A percentile compares a stretch with the other conserved stretches of the same genome.
phyloP scores from a whole-genome alignment of 2,113 vertebrate species.

The Prionailurus viverrinus region DNA sequence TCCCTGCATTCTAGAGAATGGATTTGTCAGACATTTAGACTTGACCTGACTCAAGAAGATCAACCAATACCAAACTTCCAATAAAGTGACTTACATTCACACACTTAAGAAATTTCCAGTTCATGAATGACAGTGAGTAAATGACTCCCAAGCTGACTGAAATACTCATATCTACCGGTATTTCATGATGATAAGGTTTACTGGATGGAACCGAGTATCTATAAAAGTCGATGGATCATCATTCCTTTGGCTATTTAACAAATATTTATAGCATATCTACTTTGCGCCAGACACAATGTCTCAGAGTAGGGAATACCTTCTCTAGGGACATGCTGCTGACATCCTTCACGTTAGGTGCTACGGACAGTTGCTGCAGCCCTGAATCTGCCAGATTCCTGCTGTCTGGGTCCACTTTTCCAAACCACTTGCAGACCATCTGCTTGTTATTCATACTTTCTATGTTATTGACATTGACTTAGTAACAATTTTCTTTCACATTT shows the following conservation, averaged over 20 bases:
- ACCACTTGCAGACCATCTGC: neutral
- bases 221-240: neutral
- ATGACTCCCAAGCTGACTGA: neutral
- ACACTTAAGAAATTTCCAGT: neutral
- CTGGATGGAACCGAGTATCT: neutral
- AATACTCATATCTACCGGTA: neutral
- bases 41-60: neutral
- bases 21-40: neutral
- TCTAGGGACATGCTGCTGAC: neutral
- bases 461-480: neutral
- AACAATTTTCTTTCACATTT: conserved; percentile 22
- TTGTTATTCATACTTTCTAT: neutral
- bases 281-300: neutral
- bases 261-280: neutral
- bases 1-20: neutral
- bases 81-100: neutral
- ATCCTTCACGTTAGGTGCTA: neutral
- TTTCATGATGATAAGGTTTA: neutral
- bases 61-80: neutral
- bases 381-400: neutral
- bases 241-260: neutral
- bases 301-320: neutral
- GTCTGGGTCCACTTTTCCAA: neutral
- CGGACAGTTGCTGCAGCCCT: neutral
- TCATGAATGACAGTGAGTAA: conserved; percentile 13